A percentile compares a stretch with the other conserved stretches of the same genome.
Evolutionary conservation across 2,797 vertebrate species (phyloP).

Genomic region (Protosalanx chinensis): DNA sequence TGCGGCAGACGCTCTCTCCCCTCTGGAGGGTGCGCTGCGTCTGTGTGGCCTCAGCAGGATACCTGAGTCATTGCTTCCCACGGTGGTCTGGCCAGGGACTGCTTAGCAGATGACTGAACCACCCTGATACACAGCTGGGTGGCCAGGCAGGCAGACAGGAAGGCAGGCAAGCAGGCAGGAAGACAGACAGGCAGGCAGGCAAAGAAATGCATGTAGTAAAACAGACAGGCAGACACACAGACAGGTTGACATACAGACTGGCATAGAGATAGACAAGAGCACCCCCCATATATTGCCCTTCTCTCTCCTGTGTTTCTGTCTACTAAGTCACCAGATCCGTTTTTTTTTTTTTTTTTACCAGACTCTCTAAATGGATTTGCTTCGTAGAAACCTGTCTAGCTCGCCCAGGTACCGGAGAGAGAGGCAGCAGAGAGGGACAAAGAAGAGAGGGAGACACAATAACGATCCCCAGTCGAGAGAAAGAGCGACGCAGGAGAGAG

Average conservation of each 20-base stretch:
- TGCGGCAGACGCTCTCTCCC: slow-evolving; percentile 63
- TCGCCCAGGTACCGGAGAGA: slow-evolving; percentile 8
- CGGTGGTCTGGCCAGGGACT: not conserved
- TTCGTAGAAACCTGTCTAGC: slow-evolving; percentile 33
- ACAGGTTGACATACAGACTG: not conserved
- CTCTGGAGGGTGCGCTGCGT: not conserved
- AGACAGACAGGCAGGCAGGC: not conserved
- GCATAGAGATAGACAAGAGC: not conserved
- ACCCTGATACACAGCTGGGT: not conserved
- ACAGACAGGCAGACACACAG: not conserved
- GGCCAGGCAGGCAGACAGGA: not conserved
- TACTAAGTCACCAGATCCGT: not conserved
- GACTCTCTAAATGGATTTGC: slow-evolving; percentile 43
- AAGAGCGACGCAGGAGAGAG: too few species aligned
- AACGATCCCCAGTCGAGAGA: too few species aligned
- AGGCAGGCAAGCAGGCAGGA: not conserved
- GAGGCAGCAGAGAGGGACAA: too few species aligned
- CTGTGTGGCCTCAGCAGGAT: not conserved
- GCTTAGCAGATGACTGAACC: not conserved
- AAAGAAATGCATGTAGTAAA: too few species aligned
- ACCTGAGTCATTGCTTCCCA: not conserved
- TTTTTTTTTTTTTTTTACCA: slow-evolving; percentile 4
- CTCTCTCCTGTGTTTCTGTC: not conserved
- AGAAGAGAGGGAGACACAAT: not conserved
- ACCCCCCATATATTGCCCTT: not conserved